These are phyloP conservation scores for Nomada ferruginata DNA, from an alignment of 2,888 invertebrate genomes.

Conservation along the genomic window DNA sequence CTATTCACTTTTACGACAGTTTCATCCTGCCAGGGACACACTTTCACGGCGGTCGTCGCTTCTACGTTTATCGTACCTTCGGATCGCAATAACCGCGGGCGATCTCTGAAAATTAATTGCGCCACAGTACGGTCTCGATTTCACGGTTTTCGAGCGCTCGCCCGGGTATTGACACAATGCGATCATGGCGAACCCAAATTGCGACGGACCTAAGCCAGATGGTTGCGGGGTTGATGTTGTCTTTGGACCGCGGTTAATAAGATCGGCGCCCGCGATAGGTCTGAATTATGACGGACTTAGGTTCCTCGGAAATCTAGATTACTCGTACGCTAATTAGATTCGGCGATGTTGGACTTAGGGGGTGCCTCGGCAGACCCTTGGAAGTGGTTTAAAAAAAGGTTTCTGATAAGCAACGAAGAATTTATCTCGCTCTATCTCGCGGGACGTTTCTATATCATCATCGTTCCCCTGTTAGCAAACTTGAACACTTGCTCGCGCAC, in stretches of 20 bases:
- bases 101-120: conserved; percentile 14
- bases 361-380: too few relatives aligned
- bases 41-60: conserved; percentile 10
- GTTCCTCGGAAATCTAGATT: conserved; percentile 1
- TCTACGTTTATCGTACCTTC: conserved; percentile 15
- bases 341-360: not conserved
- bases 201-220: not conserved
- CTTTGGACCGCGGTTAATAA: conserved; percentile 46
- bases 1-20: conserved; percentile 72
- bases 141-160: not conserved
- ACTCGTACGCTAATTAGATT: conserved; percentile 5
- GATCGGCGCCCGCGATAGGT: conserved; percentile 22
- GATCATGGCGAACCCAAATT: not conserved
- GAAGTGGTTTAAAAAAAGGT: too few relatives aligned
- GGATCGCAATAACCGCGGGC: not conserved
- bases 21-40: conserved; percentile 45
- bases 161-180: not conserved
- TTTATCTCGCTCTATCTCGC: too few relatives aligned
- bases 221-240: not conserved
- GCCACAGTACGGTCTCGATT: conserved; percentile 6
- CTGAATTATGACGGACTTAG: conserved; percentile 36
- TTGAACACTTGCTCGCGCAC: too few relatives aligned
- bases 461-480: too few relatives aligned
- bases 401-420: too few relatives aligned
- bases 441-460: too few relatives aligned